Evolutionary conservation across 2,888 invertebrate genomes (phyloP).

Genomic region (Gerris lacustris): DNA sequence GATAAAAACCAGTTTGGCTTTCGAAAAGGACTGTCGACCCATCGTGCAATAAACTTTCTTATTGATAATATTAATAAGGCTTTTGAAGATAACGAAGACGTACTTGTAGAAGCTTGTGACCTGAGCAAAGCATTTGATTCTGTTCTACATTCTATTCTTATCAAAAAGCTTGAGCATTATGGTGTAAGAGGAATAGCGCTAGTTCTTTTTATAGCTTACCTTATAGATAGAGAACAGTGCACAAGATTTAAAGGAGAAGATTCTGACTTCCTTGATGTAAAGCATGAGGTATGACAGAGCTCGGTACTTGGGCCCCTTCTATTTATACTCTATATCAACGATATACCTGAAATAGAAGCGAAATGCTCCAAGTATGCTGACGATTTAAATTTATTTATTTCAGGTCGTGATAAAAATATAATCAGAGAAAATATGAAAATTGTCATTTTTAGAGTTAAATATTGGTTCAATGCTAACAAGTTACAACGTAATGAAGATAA

Average conservation of each 20-base stretch:
- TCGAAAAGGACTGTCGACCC: not conserved
- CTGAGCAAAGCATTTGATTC: not conserved
- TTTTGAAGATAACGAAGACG: not conserved
- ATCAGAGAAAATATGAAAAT: too few relatives aligned
- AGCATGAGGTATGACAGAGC: too few relatives aligned
- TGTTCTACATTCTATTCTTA: not conserved
- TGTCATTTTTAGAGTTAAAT: too few relatives aligned
- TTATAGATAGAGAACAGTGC: conserved; percentile 2
- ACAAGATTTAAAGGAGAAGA: not conserved
- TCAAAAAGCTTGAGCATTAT: conserved; percentile 8
- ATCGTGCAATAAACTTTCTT: not conserved
- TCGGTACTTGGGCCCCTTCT: too few relatives aligned
- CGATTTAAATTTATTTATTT: too few relatives aligned
- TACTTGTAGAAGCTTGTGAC: not conserved
- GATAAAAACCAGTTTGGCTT: not conserved
- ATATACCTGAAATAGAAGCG: too few relatives aligned
- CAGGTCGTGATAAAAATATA: too few relatives aligned
- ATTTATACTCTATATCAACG: too few relatives aligned
- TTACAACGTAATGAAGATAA: too few relatives aligned
- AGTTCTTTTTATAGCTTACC: not conserved
- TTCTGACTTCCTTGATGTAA: too few relatives aligned
- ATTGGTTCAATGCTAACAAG: too few relatives aligned
- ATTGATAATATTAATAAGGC: not conserved
- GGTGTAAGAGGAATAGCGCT: not conserved
- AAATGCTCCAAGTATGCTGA: too few relatives aligned